Conservation (phyloP, 2,113 vertebrate genomes). For the Antennarius striatus region DNA sequence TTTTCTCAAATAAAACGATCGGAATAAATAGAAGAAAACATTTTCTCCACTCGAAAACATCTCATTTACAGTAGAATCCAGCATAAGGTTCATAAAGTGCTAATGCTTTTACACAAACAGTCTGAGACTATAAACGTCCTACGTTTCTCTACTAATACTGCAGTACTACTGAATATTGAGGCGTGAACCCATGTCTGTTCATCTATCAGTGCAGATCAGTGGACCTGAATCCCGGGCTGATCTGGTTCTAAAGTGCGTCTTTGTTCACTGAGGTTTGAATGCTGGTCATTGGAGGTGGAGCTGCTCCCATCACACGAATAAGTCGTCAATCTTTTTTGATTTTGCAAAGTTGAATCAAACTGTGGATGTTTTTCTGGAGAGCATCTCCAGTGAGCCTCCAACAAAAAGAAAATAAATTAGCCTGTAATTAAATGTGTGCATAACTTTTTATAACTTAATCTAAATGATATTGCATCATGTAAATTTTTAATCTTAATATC, state of each 20-base stretch:
- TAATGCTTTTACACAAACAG: conserved; percentile 18
- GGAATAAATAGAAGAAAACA: conserved; percentile 2
- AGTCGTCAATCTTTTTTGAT: not conserved
- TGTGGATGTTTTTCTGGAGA: no score
- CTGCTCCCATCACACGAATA: conserved; percentile 6
- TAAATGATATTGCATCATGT: no score
- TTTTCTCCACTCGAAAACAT: not conserved
- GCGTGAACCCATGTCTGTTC: not conserved
- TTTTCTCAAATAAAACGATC: not conserved
- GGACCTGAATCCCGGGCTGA: not conserved
- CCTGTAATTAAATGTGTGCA: no score
- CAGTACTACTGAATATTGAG: not conserved
- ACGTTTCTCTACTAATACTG: not conserved
- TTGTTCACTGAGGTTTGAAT: not conserved
- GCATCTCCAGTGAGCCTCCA: no score
- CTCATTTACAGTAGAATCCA: conserved; percentile 26
- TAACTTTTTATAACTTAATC: no score
- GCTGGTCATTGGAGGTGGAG: not conserved
- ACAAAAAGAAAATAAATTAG: no score
- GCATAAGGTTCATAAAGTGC: conserved; percentile 61
- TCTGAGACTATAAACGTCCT: conserved; percentile 9
- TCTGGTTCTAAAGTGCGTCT: no score
- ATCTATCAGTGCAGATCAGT: not conserved
- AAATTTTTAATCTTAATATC: no score
- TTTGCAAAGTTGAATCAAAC: no score